These are phyloP conservation scores for Meta bourneti DNA, from an alignment of 2,888 invertebrate species.

Conservation along the genomic window DNA sequence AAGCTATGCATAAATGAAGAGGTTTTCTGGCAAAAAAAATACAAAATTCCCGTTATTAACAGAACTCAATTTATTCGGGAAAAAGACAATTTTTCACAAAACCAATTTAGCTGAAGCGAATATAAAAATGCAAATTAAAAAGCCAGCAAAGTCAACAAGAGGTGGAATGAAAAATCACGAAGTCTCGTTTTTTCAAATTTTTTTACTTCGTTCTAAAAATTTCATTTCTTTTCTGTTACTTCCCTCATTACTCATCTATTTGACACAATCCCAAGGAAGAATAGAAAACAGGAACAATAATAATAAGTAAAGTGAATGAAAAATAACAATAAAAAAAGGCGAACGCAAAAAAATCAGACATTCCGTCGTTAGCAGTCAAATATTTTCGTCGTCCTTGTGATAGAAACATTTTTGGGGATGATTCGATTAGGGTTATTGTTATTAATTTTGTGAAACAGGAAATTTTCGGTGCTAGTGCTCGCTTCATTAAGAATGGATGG, in stretches of 20 bases:
- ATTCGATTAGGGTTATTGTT: slow-evolving; percentile 46
- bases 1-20: slow-evolving; percentile 16
- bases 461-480: background rate
- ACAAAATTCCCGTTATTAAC: slow-evolving; percentile 38
- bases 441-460: slow-evolving; percentile 5
- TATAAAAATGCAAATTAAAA: slow-evolving; percentile 55
- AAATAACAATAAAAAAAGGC: background rate
- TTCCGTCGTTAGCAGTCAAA: slow-evolving; percentile 11
- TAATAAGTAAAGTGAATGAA: background rate
- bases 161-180: slow-evolving; percentile 19
- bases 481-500: background rate
- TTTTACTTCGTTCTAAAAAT: background rate
- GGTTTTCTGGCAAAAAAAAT: background rate
- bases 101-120: slow-evolving; percentile 36
- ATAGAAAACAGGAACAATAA: background rate
- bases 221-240: slow-evolving; percentile 31
- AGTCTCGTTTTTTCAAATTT: slow-evolving; percentile 1
- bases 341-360: background rate
- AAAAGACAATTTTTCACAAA: slow-evolving; percentile 50
- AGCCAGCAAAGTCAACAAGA: slow-evolving; percentile 43
- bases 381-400: slow-evolving; percentile 6
- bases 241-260: slow-evolving; percentile 49
- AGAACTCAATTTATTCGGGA: slow-evolving; percentile 44
- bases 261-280: slow-evolving; percentile 13
- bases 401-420: slow-evolving; percentile 28